Base-by-base conservation (phyloP, 2,797 vertebrate species). In the Muscicapa striata region DNA sequence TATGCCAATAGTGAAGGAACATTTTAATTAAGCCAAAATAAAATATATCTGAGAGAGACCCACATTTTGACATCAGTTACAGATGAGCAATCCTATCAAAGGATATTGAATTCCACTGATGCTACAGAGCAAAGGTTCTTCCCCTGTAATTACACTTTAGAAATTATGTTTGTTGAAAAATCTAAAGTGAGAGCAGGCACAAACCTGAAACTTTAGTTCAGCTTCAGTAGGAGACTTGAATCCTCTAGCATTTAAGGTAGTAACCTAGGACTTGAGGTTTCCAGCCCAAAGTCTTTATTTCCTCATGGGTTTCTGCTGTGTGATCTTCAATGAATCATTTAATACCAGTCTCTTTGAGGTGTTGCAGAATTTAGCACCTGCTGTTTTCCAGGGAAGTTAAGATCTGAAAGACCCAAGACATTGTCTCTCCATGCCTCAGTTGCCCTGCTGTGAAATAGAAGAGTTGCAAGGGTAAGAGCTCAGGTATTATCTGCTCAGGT, bases 141-240 rank as follows among this genome's bases (percentile, higher is more conserved):
- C 87, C 82, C 30, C 74, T 70, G 41, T 86, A 93, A 96, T 94
- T 95, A 78, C 38, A 86, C 40, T 73, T 55, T 45, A 94, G 58
- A 95, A 93, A 96, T 86, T 45, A 92, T 81, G 30, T 91, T 91
- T 93, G 58, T 90, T 81, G 79, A 78, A 90, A 94, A 84, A 81
- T 59, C 43, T 79, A 59, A 86, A 81, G 26, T 22, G 38, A 86
- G 68, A 92, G 30, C 36, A 79, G 29, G 10, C 59, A 84, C 27
- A 88, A 86, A 77, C 58, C 84, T 89, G 48, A 86, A 93, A 86
- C 51, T 70, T 80, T n/a, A 43, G 19, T 68, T 89, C 55, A 81
- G 41, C 62, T 78, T 75, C 49, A 62, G 22, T 3, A 55, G 72
- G 34, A 61, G 16, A 55, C 36, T 13, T 41, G 36, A 85, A 78